Conservation (phyloP, 2,888 invertebrate species). For the Drosophila siamana region DNA sequence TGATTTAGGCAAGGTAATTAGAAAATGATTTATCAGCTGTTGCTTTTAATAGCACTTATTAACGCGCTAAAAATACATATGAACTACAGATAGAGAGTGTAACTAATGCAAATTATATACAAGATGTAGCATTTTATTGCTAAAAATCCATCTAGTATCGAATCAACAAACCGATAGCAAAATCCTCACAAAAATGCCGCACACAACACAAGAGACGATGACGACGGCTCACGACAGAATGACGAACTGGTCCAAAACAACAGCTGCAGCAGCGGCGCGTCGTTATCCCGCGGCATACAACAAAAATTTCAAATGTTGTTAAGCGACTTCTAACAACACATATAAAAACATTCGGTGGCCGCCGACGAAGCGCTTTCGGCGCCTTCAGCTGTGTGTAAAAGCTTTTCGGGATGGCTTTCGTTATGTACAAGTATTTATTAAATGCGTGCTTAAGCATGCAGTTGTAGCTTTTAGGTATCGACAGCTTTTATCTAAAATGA, state of each 20-base stretch:
- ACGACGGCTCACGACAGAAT: slow-evolving; percentile 72
- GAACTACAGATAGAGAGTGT: slow-evolving; percentile 11
- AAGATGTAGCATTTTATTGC: slow-evolving; percentile 9
- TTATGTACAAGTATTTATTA: background rate
- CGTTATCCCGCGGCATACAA: slow-evolving; percentile 56
- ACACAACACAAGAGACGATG: slow-evolving; percentile 51
- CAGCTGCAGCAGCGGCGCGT: slow-evolving; percentile 60
- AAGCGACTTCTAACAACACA: slow-evolving; percentile 27
- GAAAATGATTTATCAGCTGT: slow-evolving; percentile 46
- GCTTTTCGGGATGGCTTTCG: slow-evolving; percentile 13
- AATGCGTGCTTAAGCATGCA: background rate
- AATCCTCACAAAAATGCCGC: slow-evolving; percentile 40
- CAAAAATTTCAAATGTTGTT: slow-evolving; percentile 23
- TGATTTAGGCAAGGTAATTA: slow-evolving; percentile 40
- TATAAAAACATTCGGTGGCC: slow-evolving; percentile 60
- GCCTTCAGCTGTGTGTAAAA: slow-evolving; percentile 61
- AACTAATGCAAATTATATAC: slow-evolving; percentile 12
- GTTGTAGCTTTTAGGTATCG: slow-evolving; percentile 25
- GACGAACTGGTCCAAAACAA: slow-evolving; percentile 60
- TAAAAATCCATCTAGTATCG: slow-evolving; percentile 43
- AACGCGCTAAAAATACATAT: background rate
- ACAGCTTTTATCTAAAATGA: slow-evolving; percentile 13
- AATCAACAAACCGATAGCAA: slow-evolving; percentile 44
- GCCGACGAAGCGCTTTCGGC: slow-evolving; percentile 48
- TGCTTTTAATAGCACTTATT: slow-evolving; percentile 23